phyloP scores from a whole-genome alignment of 2,797 vertebrate genomes.

The Tamandua tetradactyla region DNA sequence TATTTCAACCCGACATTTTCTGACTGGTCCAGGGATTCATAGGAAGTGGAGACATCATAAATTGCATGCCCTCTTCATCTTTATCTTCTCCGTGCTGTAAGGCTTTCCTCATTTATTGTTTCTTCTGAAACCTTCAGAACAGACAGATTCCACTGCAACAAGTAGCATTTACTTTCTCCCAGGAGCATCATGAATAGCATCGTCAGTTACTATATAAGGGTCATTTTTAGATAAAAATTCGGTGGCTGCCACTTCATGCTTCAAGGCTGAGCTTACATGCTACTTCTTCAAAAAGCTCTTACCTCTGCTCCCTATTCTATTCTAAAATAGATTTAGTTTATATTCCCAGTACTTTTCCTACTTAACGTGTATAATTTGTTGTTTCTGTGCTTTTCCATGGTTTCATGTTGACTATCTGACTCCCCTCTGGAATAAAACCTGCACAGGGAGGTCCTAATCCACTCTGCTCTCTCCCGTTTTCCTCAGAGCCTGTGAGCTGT shows the following conservation, averaged over 20 bases:
- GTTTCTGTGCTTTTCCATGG: not conserved
- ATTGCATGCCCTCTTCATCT: fast-evolving
- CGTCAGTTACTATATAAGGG: not conserved
- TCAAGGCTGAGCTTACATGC: not conserved
- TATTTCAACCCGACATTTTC: not conserved
- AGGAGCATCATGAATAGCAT: not conserved
- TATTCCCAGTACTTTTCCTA: not conserved
- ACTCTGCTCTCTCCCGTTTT: not conserved
- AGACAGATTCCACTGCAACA: not conserved
- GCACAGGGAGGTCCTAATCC: not conserved
- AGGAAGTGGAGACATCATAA: not conserved
- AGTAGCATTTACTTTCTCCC: not conserved
- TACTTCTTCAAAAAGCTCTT: not conserved
- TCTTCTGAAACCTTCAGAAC: not conserved
- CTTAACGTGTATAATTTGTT: not conserved
- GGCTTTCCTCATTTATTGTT: not conserved
- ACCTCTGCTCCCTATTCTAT: not conserved
- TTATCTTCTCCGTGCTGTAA: not conserved
- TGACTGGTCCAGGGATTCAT: not conserved
- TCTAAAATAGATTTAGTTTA: not conserved
- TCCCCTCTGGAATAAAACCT: not conserved
- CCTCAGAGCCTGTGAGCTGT: not conserved
- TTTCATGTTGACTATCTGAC: not conserved
- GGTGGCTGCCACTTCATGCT: not conserved
- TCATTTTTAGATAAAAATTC: not conserved